phyloP scores from a whole-genome alignment of 2,888 invertebrate species.

The Dynastes tityus region DNA sequence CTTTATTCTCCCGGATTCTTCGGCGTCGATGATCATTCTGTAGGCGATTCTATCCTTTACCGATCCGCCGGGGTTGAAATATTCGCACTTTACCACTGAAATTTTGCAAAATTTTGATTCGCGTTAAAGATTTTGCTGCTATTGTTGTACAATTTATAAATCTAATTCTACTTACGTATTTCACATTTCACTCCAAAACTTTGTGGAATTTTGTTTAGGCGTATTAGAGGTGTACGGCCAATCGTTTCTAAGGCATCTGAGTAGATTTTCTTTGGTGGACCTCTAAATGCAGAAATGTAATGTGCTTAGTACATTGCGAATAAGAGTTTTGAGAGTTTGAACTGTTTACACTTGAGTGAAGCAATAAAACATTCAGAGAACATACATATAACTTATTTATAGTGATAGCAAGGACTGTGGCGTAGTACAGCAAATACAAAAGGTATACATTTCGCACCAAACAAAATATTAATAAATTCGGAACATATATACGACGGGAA shows the following conservation, averaged over 20 bases:
- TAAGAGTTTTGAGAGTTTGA: too few species aligned
- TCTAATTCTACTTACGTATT: slow-evolving; percentile 82
- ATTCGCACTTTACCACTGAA: slow-evolving; percentile 97
- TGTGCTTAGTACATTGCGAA: too few species aligned
- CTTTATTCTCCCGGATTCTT: slow-evolving; percentile 85
- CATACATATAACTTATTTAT: too few species aligned
- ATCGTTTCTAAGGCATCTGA: slow-evolving; percentile 84
- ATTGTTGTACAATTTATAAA: neutral
- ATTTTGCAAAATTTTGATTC: neutral
- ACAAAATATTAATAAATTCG: too few species aligned
- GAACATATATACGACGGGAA: too few species aligned
- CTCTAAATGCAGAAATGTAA: slow-evolving; percentile 56
- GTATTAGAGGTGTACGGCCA: slow-evolving; percentile 89
- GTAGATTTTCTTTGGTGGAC: slow-evolving; percentile 74
- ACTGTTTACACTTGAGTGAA: too few species aligned
- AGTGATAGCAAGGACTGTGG: too few species aligned
- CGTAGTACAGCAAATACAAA: too few species aligned
- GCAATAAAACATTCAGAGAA: too few species aligned
- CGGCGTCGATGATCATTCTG: slow-evolving; percentile 96
- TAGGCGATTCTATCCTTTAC: slow-evolving; percentile 95
- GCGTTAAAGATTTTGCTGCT: too few species aligned
- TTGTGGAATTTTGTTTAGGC: slow-evolving; percentile 85
- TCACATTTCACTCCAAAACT: slow-evolving; percentile 87
- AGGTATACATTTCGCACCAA: too few species aligned
- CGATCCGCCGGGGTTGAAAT: slow-evolving; percentile 96